These are phyloP conservation scores for Crotalus helleri DNA, from an alignment of 2,113 vertebrate genomes.

Conservation along the genomic window DNA sequence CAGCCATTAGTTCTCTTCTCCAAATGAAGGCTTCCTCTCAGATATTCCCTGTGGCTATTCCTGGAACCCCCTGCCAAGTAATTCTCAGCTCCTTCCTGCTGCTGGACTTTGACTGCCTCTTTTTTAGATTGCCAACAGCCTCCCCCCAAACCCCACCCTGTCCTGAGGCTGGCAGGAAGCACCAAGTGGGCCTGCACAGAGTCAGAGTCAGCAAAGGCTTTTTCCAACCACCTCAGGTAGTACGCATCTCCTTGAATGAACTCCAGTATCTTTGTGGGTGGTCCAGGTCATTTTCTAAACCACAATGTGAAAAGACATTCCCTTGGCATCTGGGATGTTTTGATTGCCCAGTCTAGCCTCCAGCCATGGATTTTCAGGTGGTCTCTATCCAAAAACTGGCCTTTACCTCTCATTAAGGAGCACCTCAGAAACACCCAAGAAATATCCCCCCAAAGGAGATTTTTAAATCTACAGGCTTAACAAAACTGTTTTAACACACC, in stretches of 20 bases:
- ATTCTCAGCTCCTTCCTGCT: background rate
- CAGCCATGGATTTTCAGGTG: background rate
- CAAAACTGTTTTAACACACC: background rate
- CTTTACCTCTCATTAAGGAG: background rate
- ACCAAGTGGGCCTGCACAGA: background rate
- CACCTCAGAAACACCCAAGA: background rate
- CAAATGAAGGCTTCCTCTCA: background rate
- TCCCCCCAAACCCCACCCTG: background rate
- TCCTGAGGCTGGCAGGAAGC: background rate
- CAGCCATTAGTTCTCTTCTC: background rate
- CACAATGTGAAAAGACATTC: background rate
- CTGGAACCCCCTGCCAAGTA: background rate
- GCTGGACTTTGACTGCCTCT: background rate
- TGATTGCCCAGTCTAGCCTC: background rate
- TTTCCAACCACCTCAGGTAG: background rate
- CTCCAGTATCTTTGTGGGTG: background rate
- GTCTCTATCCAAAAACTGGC: background rate
- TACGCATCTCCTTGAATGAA: background rate
- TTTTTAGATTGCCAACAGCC: background rate
- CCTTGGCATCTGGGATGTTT: background rate
- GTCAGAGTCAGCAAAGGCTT: background rate
- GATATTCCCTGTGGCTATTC: background rate
- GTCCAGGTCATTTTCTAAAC: background rate
- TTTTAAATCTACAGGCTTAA: background rate
- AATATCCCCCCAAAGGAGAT: background rate